A percentile compares a stretch with the other conserved stretches of the same genome.
phyloP scores from a whole-genome alignment of 2,797 vertebrate species.

The Avahi laniger region DNA sequence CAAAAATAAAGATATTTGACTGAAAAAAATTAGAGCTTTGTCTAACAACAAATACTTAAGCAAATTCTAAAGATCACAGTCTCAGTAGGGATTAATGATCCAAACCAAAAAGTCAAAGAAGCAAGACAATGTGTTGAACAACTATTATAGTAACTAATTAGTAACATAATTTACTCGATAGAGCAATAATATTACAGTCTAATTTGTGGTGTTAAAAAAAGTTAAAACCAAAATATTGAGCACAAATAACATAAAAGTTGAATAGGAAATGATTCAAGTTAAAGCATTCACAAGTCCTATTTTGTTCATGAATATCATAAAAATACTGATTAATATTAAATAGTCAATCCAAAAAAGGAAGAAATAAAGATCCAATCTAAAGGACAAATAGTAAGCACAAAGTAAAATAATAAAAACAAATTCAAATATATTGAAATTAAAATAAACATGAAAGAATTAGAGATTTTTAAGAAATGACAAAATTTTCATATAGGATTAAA shows the following conservation, averaged over 20 bases:
- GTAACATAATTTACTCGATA: background rate
- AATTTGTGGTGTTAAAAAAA: background rate
- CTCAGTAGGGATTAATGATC: background rate
- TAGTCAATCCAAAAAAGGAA: background rate
- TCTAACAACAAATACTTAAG: background rate
- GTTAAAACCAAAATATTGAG: background rate
- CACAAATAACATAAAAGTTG: background rate
- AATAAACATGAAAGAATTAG: background rate
- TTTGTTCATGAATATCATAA: background rate
- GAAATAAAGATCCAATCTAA: background rate
- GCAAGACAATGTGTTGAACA: background rate
- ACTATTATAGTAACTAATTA: background rate
- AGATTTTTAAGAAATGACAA: background rate
- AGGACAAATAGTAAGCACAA: background rate
- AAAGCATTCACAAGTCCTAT: background rate
- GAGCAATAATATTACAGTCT: background rate
- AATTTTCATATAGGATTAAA: background rate
- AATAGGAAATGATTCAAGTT: background rate
- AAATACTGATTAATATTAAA: background rate
- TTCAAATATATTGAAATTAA: background rate
- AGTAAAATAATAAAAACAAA: background rate
- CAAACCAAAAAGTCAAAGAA: background rate
- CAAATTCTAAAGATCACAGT: background rate
- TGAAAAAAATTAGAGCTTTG: background rate
- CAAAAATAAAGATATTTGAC: background rate